A percentile compares a stretch with the other conserved stretches of the same genome.
phyloP scores from a whole-genome alignment of 2,113 vertebrate species.

The Pelvicachromis taeniatus region DNA sequence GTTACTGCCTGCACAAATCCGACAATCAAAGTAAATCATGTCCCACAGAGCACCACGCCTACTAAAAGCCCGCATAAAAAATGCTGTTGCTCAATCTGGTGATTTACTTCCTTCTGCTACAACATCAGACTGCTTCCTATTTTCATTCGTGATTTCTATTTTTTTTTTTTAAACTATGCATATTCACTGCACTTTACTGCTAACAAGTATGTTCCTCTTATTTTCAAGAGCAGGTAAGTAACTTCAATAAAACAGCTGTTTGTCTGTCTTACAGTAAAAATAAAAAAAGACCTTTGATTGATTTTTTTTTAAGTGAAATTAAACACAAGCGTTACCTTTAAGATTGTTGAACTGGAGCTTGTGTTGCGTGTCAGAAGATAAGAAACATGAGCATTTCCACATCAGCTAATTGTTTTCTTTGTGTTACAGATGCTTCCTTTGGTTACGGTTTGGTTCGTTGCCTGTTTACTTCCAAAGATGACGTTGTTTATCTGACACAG shows the following conservation, averaged over 20 bases:
- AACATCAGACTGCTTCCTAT: not conserved
- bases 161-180: not conserved
- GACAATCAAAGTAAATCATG: not conserved
- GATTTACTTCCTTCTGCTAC: not conserved
- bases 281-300: not conserved
- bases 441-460: not conserved
- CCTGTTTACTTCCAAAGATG: not conserved
- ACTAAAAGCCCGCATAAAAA: not conserved
- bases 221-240: conserved; percentile 10
- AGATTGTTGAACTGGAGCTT: not conserved
- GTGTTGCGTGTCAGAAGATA: not conserved
- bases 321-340: not conserved
- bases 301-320: not conserved
- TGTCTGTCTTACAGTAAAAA: not conserved
- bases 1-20: not conserved
- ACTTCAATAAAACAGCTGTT: not conserved
- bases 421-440: conserved; percentile 18
- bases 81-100: not conserved
- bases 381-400: not conserved
- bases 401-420: not conserved
- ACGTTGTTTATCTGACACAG: not conserved
- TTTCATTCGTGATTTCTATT: not conserved
- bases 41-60: not conserved
- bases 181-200: not conserved
- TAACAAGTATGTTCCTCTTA: not conserved